Evolutionary conservation across 2,888 invertebrate species (phyloP).

Genomic region (Aphodius sticticus): DNA sequence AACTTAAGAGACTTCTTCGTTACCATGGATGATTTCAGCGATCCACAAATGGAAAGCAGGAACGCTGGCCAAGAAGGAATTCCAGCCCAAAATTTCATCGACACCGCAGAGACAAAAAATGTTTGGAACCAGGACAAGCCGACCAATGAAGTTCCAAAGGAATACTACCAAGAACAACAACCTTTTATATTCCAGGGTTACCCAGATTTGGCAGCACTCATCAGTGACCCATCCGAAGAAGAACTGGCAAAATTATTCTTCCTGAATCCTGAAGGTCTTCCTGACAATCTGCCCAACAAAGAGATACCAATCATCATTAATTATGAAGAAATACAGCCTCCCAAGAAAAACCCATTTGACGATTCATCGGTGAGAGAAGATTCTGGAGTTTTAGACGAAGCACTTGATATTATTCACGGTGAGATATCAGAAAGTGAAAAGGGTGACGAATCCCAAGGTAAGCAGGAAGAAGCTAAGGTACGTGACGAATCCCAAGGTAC

Average conservation of each 20-base stretch:
- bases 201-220: background rate
- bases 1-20: conserved; percentile 24
- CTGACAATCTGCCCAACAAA: conserved; percentile 27
- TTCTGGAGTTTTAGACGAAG: background rate
- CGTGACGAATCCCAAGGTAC: background rate
- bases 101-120: background rate
- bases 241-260: too few relatives aligned
- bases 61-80: background rate
- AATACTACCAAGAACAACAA: conserved; percentile 13
- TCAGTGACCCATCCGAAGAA: too few relatives aligned
- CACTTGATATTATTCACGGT: background rate
- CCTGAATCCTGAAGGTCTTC: too few relatives aligned
- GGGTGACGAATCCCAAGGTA: background rate
- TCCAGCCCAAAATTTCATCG: background rate
- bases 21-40: conserved; percentile 26
- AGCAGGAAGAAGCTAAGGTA: background rate
- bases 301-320: background rate
- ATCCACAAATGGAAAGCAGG: conserved; percentile 13
- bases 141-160: background rate
- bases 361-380: background rate
- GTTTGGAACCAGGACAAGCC: background rate
- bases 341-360: background rate
- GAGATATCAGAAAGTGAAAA: background rate
- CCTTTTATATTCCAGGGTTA: conserved; percentile 6
- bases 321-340: background rate